These are phyloP conservation scores for Orchesella flavescens DNA, from an alignment of 2,888 invertebrate species.

Conservation along the genomic window DNA sequence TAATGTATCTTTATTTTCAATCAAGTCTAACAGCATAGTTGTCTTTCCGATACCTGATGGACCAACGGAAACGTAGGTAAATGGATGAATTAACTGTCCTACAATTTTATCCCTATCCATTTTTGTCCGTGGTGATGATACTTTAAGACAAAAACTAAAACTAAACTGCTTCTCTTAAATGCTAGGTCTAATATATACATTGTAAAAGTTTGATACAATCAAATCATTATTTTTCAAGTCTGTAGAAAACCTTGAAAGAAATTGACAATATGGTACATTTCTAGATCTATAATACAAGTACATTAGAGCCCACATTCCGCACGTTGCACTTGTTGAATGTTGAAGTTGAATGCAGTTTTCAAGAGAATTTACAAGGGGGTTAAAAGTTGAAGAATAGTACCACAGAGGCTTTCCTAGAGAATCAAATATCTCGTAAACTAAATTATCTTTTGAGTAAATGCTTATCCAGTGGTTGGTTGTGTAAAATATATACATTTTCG, in stretches of 20 bases:
- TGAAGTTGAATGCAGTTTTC: conserved; percentile 26
- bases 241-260: conserved; percentile 1
- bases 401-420: neutral
- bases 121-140: neutral
- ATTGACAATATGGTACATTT: conserved; percentile 15
- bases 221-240: conserved; percentile 11
- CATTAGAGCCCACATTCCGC: neutral
- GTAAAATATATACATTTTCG: conserved; percentile 17
- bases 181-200: conserved; percentile 20
- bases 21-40: neutral
- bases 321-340: neutral
- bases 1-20: conserved; percentile 9
- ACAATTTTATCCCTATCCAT: neutral
- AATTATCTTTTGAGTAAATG: conserved; percentile 6
- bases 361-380: neutral
- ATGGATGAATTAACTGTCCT: conserved; percentile 33
- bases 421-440: conserved; percentile 20
- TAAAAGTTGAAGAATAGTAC: neutral
- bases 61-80: conserved; percentile 15
- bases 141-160: neutral
- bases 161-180: neutral
- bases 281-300: conserved; percentile 8
- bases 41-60: neutral
- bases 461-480: conserved; percentile 1
- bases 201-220: conserved; percentile 24